A percentile compares a stretch with the other conserved stretches of the same genome.
phyloP scores from a whole-genome alignment of 2,888 invertebrate genomes.

The Cryptocheilus praepositus region DNA sequence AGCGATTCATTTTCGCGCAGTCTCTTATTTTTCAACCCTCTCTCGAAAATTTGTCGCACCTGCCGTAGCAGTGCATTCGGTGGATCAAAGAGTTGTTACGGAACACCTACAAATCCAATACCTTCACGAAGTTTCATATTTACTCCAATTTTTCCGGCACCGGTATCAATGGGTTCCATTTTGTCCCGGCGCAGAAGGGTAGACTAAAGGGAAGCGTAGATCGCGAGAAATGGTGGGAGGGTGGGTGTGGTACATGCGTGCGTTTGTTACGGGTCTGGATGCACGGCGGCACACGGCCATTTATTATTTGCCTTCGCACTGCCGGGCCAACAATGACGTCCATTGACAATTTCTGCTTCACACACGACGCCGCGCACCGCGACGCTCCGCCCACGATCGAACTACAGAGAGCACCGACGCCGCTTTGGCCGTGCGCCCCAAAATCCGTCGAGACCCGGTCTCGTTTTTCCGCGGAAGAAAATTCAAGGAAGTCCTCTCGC shows the following conservation, averaged over 20 bases:
- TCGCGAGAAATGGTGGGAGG: conserved; percentile 35
- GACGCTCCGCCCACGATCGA: conserved; percentile 72
- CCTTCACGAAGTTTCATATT: too few relatives aligned
- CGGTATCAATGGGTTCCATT: conserved; percentile 37
- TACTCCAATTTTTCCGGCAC: not conserved
- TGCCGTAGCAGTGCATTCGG: too few relatives aligned
- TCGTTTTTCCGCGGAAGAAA: not conserved
- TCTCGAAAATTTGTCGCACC: too few relatives aligned
- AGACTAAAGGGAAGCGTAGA: conserved; percentile 26
- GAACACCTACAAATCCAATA: too few relatives aligned
- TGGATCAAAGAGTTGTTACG: too few relatives aligned
- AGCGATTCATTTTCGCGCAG: too few relatives aligned
- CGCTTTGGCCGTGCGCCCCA: not conserved
- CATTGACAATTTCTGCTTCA: conserved; percentile 72
- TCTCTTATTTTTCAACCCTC: too few relatives aligned
- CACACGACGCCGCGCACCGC: conserved; percentile 69
- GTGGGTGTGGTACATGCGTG: conserved; percentile 47
- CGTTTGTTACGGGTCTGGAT: conserved; percentile 27
- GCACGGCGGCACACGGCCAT: conserved; percentile 61
- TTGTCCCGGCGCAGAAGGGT: conserved; percentile 37
- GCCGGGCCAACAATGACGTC: conserved; percentile 62
- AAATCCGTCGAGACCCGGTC: too few relatives aligned
- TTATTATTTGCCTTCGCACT: conserved; percentile 64
- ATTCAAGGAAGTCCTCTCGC: not conserved
- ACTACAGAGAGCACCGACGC: conserved; percentile 68